Evolutionary conservation across 2,888 invertebrate genomes (phyloP).

Genomic region (Dryocosmus kuriphilus): DNA sequence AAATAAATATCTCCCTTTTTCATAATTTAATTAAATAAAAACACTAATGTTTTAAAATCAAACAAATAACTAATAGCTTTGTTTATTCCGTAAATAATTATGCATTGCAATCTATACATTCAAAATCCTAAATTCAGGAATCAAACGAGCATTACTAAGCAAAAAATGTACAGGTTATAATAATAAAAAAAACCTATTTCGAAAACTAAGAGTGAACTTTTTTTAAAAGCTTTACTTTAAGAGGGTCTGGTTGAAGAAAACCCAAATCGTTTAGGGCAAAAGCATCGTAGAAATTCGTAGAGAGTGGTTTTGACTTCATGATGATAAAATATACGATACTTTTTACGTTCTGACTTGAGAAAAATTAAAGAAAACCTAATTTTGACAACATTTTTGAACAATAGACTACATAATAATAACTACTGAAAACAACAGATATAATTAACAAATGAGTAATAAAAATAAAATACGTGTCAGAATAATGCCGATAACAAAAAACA

Average conservation of each 20-base stretch:
- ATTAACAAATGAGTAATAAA: conserved; percentile 8
- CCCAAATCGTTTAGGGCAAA: conserved; percentile 6
- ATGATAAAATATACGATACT: not conserved
- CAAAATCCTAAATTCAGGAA: not conserved
- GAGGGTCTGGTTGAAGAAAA: not conserved
- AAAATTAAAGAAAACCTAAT: not conserved
- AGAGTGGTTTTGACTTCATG: conserved; percentile 29
- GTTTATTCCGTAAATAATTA: not conserved
- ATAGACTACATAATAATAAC: conserved; percentile 15
- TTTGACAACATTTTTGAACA: not conserved
- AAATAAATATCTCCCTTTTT: not conserved
- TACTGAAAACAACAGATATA: not conserved
- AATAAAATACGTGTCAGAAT: conserved; percentile 42
- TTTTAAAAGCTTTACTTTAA: conserved; percentile 17
- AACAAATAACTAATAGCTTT: not conserved
- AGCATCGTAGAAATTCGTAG: conserved; percentile 14
- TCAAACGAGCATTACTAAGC: conserved; percentile 22
- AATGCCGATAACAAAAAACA: conserved; percentile 40
- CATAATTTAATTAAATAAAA: not conserved
- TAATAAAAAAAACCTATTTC: not conserved
- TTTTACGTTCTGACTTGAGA: not conserved
- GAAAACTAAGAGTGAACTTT: not conserved
- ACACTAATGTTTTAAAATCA: not conserved
- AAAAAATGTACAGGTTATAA: conserved; percentile 13
- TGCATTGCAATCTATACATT: not conserved